Evolutionary conservation across 1,140 invertebrate genomes (phyloP).

Genomic region (Dendroctonus ponderosae): DNA sequence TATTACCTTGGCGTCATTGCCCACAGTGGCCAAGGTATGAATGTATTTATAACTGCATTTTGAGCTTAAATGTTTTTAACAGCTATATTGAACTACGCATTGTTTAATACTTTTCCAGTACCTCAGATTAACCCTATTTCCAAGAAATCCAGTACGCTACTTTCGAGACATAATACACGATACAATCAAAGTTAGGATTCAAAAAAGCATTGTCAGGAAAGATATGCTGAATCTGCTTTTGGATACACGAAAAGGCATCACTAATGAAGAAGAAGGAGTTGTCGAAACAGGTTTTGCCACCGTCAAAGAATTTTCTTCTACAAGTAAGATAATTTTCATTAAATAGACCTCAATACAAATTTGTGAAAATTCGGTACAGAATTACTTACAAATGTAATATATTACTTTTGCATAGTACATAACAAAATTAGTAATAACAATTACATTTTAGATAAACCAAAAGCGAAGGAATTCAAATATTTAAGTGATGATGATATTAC

Average conservation of each 20-base stretch:
- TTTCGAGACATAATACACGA: constrained; percentile 44
- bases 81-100: constrained; percentile 4
- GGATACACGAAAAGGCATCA: constrained; percentile 39
- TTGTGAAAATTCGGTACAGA: not conserved
- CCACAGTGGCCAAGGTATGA: not conserved
- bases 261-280: constrained; percentile 9
- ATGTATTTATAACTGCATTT: not conserved
- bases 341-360: constrained; percentile 3
- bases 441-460: not conserved
- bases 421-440: not conserved
- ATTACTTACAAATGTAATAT: constrained; percentile 37
- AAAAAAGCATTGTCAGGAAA: constrained; percentile 45
- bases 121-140: constrained; percentile 13
- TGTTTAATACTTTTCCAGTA: constrained; percentile 3
- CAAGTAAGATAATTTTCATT: not conserved
- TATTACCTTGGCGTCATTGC: not conserved
- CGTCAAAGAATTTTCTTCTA: constrained; percentile 38
- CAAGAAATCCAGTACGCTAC: constrained; percentile 32
- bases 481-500: constrained; percentile 42
- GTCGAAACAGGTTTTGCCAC: constrained; percentile 30
- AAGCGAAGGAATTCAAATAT: constrained; percentile 37
- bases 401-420: constrained; percentile 13
- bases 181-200: constrained; percentile 39
- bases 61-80: not conserved
- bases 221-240: constrained; percentile 54